A percentile compares a stretch with the other conserved stretches of the same genome.
Evolutionary conservation across 2,113 vertebrate species (phyloP).

Genomic region (Todiramphus saurophagus): DNA sequence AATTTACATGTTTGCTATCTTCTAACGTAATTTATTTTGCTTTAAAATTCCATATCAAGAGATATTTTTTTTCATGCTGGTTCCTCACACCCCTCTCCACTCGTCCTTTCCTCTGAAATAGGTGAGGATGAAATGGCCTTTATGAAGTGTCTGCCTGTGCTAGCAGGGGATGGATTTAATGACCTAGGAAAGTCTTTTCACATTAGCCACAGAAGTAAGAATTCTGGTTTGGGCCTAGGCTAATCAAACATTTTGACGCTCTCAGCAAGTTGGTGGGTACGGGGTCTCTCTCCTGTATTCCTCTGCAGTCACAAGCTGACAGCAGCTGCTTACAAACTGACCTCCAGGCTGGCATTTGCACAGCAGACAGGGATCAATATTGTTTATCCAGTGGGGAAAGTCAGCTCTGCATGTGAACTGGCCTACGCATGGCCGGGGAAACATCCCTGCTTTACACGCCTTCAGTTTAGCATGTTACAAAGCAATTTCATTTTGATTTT

Average conservation of each 20-base stretch:
- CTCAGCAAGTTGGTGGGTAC: not conserved
- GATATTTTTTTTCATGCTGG: not conserved
- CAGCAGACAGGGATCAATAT: not conserved
- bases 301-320: not conserved
- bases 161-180: not conserved
- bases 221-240: not conserved
- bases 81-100: not conserved
- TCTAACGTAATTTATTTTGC: not conserved
- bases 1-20: fast-evolving
- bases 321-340: not conserved
- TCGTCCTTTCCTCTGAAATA: not conserved
- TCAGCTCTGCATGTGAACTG: not conserved
- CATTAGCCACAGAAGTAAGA: not conserved
- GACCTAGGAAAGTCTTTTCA: not conserved
- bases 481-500: not conserved
- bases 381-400: not conserved
- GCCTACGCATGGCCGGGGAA: not conserved
- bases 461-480: not conserved
- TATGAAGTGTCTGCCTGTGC: not conserved
- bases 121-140: not conserved
- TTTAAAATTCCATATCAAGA: not conserved
- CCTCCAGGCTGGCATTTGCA: not conserved
- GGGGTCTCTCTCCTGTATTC: fast-evolving
- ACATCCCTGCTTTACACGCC: not conserved
- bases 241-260: not conserved